These are phyloP conservation scores for Cotesia typhae DNA, from an alignment of 1,140 invertebrate species.

Conservation along the genomic window DNA sequence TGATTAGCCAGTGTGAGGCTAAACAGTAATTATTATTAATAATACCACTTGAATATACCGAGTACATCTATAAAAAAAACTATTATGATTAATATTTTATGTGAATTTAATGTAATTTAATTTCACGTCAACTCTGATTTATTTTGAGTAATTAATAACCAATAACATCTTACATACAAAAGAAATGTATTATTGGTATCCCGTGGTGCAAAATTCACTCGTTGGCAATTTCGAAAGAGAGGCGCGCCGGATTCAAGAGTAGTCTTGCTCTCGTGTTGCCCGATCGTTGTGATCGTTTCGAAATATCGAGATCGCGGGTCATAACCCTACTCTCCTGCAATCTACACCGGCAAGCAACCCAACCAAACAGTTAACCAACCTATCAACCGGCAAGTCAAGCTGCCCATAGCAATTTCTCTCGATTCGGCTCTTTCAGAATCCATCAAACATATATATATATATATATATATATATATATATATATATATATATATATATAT, in stretches of 20 bases:
- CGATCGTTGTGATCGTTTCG: conserved; percentile 37
- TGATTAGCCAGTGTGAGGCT: conserved; percentile 2
- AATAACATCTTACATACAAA: not conserved
- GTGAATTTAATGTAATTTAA: conserved; percentile 12
- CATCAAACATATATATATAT: conserved; percentile 3
- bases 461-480: conserved; percentile 5
- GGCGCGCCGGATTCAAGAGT: conserved; percentile 30
- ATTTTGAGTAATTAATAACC: conserved; percentile 27
- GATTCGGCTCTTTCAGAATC: conserved; percentile 3
- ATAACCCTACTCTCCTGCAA: conserved; percentile 23
- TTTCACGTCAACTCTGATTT: conserved; percentile 29
- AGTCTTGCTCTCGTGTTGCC: conserved; percentile 11
- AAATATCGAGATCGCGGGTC: conserved; percentile 40
- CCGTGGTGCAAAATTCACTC: conserved; percentile 32
- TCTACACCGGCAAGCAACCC: not conserved
- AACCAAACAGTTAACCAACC: too few species aligned
- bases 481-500: conserved; percentile 14
- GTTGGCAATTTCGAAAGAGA: conserved; percentile 41
- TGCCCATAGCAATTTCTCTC: conserved; percentile 12
- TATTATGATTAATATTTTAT: conserved; percentile 6
- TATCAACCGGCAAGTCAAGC: conserved; percentile 13
- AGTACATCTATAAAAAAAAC: too few species aligned
- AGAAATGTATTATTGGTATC: conserved; percentile 31
- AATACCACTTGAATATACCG: not conserved
- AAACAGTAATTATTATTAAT: conserved; percentile 1